Percentiles rank a stretch among this genome's conserved stretches.
These are phyloP conservation scores for Lepeophtheirus salmonis DNA, from an alignment of 1,140 invertebrate genomes.

Conservation along the genomic window DNA sequence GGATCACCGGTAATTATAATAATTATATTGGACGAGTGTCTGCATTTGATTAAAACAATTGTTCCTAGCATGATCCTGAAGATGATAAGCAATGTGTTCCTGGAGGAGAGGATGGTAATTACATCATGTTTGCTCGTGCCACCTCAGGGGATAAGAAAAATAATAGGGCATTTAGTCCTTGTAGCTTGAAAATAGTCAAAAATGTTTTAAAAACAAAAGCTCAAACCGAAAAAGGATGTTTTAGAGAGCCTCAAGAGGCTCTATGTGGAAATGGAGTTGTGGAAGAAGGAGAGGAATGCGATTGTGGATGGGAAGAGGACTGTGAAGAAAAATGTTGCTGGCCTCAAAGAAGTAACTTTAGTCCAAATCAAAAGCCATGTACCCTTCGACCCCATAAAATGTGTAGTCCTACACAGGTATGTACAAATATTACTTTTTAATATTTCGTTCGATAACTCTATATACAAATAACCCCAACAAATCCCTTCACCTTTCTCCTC, in stretches of 20 bases:
- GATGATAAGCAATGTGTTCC: constrained; percentile 45
- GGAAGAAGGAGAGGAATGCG: constrained; percentile 87
- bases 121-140: constrained; percentile 87
- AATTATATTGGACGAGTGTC: too few relatives aligned
- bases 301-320: constrained; percentile 92
- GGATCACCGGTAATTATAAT: constrained; percentile 80
- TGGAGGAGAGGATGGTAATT: constrained; percentile 68
- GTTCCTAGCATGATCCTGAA: constrained; percentile 76
- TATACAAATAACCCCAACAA: too few relatives aligned
- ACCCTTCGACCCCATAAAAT: constrained; percentile 50
- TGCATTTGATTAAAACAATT: too few relatives aligned
- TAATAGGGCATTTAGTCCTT: constrained; percentile 85
- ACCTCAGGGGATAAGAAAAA: constrained; percentile 89
- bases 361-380: constrained; percentile 54
- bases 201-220: constrained; percentile 82
- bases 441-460: too few relatives aligned
- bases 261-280: constrained; percentile 94
- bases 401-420: constrained; percentile 60
- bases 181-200: constrained; percentile 79
- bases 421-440: background rate
- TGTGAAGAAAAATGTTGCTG: constrained; percentile 84
- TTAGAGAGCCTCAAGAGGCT: constrained; percentile 72
- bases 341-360: constrained; percentile 58
- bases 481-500: too few relatives aligned
- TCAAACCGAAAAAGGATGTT: constrained; percentile 67